Evolutionary conservation across 2,888 invertebrate genomes (phyloP), one percentile per base, ranked within the genome.

Genomic region (Timandra comae): DNA sequence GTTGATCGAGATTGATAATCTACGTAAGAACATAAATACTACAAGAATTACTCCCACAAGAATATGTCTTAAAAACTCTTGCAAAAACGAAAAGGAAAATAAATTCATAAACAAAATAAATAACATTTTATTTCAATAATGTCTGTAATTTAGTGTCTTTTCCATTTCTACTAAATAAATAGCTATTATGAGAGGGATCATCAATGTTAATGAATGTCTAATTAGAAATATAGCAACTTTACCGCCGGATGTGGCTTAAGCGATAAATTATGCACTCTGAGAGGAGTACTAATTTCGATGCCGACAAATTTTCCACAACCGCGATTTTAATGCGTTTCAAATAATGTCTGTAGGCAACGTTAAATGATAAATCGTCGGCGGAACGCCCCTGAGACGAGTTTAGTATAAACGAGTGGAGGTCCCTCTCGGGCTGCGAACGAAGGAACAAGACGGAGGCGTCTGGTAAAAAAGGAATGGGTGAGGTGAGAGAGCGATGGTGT

Each of bases 311-410:
- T 82, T 79, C 72, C 74, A 80, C 77, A 76, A 75, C 70, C 76
- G 78, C 81, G 75, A 81, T 78, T 82, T 84, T 84, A 82, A 82
- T 82, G 78, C 74, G 84, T 84, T 81, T 79, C 82, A 80, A 82
- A 84, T 82, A 84, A 84, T 84, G 78, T 82, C 84, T 80, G 82
- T 78, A 79, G 84, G 84, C 82, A 74, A 81, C 79, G 71, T 65
- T 82, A 84, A 85, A 84, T 84, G 84, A 85, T 85, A 82, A 85
- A 85, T 85, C 77, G 84, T 75, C 66, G 65, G 58, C 67, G 81
- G 65, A 75, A 84, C 84, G 84, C 84, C 84, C 73, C 63, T 61
- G 54, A 74, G 63, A 65, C 71, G 68, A 69, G 74, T 73, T 78
- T 69, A 67, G 75, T 72, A 63, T 76, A 76, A 82, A 75, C 65